phyloP scores from a whole-genome alignment of 2,888 invertebrate genomes.

The Pollenia angustigena region DNA sequence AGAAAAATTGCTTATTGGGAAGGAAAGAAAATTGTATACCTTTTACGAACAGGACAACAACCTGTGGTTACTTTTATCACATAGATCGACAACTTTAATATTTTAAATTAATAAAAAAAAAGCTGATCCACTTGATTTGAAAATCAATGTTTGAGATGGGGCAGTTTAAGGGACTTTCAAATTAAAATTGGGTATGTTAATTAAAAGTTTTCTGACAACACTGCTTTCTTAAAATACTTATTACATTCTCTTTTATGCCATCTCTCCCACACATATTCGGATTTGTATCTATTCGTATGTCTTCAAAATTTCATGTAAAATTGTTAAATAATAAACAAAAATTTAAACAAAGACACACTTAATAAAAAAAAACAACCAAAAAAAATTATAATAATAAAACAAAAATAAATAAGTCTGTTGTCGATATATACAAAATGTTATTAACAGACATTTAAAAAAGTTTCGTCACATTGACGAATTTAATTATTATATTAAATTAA shows the following conservation, averaged over 20 bases:
- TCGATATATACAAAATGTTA: conserved; percentile 81
- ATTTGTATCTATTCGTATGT: background rate
- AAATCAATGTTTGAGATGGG: too few relatives aligned
- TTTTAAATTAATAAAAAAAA: too few relatives aligned
- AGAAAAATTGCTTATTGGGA: too few relatives aligned
- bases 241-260: background rate
- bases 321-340: conserved; percentile 31
- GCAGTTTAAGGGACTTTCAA: too few relatives aligned
- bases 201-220: too few relatives aligned
- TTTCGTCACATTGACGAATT: conserved; percentile 85
- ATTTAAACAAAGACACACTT: conserved; percentile 55
- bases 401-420: conserved; percentile 82
- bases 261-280: background rate
- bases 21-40: too few relatives aligned
- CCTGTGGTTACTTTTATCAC: too few relatives aligned
- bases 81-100: too few relatives aligned
- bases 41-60: too few relatives aligned
- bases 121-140: too few relatives aligned
- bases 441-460: conserved; percentile 82
- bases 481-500: conserved; percentile 79
- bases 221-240: too few relatives aligned
- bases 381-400: conserved; percentile 57
- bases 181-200: too few relatives aligned
- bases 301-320: conserved; percentile 47
- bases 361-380: conserved; percentile 47